Conservation (phyloP, 2,797 vertebrate genomes). For the Oreochromis grahami region DNA sequence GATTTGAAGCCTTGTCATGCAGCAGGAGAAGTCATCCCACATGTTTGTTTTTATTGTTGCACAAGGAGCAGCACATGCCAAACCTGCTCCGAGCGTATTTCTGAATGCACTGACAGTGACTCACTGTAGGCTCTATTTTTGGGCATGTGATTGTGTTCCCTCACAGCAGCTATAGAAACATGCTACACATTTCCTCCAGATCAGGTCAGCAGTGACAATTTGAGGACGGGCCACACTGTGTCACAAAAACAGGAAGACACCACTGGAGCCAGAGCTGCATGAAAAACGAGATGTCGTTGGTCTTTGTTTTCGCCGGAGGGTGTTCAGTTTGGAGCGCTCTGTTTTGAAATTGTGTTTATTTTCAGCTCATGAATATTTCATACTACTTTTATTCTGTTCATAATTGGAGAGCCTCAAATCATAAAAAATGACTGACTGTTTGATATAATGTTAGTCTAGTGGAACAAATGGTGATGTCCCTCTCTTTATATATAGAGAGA, state of each 20-base stretch:
- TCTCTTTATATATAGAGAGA: not conserved
- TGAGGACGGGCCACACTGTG: not conserved
- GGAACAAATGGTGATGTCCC: not conserved
- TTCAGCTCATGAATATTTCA: slow-evolving; percentile 20
- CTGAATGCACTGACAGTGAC: slow-evolving; percentile 37
- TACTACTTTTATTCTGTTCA: not conserved
- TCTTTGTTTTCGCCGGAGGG: not conserved
- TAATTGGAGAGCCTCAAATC: not conserved
- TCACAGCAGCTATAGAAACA: not conserved
- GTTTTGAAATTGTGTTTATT: slow-evolving; percentile 6
- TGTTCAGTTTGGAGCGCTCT: not conserved
- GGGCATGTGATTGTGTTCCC: not conserved
- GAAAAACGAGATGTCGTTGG: not conserved
- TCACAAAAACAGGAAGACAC: not conserved
- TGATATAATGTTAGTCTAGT: not conserved
- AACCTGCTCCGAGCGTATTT: slow-evolving; percentile 1
- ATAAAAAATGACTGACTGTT: slow-evolving; percentile 13
- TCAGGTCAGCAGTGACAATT: slow-evolving; percentile 14
- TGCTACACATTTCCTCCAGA: not conserved
- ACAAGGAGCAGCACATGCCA: slow-evolving; percentile 10
- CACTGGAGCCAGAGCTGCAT: not conserved
- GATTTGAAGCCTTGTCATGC: slow-evolving; percentile 14
- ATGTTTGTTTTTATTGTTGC: slow-evolving; percentile 11
- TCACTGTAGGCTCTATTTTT: slow-evolving; percentile 21
- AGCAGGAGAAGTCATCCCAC: slow-evolving; percentile 3